Percentiles rank a stretch among this genome's conserved stretches.
phyloP scores from a whole-genome alignment of 2,113 vertebrate species.

The Malaclemys terrapin region DNA sequence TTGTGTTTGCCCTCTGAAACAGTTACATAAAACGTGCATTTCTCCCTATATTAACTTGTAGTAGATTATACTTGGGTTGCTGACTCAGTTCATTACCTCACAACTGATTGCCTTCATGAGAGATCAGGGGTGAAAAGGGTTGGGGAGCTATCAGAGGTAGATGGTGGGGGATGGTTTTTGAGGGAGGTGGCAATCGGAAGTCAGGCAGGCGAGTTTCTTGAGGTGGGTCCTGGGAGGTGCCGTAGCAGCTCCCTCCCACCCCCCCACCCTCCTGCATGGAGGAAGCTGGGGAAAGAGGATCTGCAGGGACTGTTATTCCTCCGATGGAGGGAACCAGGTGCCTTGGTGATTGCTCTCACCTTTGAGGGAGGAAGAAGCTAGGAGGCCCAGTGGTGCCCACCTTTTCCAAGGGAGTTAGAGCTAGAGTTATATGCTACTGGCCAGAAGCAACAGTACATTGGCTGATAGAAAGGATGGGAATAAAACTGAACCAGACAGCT shows the following conservation, averaged over 20 bases:
- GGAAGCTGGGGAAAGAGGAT: not conserved
- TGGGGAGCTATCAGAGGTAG: not conserved
- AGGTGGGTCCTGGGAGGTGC: not conserved
- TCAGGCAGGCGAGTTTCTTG: accelerated
- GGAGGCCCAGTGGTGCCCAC: not conserved
- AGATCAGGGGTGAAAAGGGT: too few species aligned
- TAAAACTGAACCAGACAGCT: not conserved
- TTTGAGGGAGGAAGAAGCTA: not conserved
- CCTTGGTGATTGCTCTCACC: not conserved
- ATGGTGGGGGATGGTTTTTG: not conserved
- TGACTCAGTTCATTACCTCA: not conserved
- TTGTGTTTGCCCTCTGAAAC: not conserved
- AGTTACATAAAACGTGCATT: not conserved
- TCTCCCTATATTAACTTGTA: not conserved
- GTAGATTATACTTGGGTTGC: too few species aligned
- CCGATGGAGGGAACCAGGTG: not conserved
- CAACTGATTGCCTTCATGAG: not conserved
- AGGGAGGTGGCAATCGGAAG: too few species aligned
- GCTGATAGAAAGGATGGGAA: not conserved
- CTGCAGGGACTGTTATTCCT: not conserved
- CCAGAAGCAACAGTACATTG: not conserved
- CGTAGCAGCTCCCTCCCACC: not conserved
- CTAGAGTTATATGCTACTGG: not conserved
- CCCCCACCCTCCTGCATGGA: too few species aligned
- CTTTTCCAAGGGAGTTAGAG: not conserved